Percentiles rank a stretch among this genome's conserved stretches.
phyloP scores from a whole-genome alignment of 2,888 invertebrate genomes.

The Oscheius sp. region DNA sequence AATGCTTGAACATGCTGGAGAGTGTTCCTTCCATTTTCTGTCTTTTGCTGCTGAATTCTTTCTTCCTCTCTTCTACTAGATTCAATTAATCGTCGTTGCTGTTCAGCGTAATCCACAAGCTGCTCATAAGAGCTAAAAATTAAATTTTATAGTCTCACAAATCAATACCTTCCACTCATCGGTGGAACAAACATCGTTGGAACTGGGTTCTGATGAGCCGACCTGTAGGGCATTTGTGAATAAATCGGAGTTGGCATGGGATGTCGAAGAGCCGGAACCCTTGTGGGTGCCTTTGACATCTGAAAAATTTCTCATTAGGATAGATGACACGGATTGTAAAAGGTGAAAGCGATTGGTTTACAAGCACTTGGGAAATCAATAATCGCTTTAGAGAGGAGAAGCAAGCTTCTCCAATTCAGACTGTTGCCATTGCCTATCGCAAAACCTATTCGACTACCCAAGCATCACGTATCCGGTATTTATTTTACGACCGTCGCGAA shows the following conservation, averaged over 20 bases:
- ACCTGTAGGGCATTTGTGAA: constrained; percentile 6
- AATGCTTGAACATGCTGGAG: background rate
- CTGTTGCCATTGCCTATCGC: background rate
- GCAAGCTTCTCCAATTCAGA: background rate
- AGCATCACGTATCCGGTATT: constrained; percentile 24
- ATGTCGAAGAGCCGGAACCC: constrained; percentile 40
- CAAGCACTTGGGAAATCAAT: background rate
- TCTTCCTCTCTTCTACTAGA: constrained; percentile 46
- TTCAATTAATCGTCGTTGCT: constrained; percentile 57
- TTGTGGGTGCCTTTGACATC: constrained; percentile 55
- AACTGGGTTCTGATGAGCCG: constrained; percentile 22
- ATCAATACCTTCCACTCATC: constrained; percentile 37
- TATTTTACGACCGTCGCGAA: constrained; percentile 27
- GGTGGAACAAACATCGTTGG: constrained; percentile 53
- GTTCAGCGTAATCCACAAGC: constrained; percentile 55
- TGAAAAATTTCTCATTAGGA: constrained; percentile 35
- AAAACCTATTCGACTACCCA: background rate
- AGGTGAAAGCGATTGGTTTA: background rate
- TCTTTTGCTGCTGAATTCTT: constrained; percentile 16
- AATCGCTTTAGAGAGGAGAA: background rate
- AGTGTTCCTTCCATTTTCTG: constrained; percentile 12
- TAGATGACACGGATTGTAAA: background rate
- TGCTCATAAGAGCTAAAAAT: constrained; percentile 51
- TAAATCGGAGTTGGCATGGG: constrained; percentile 8
- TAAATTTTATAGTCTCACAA: background rate